Evolutionary conservation across 2,113 vertebrate genomes (phyloP).

Genomic region (Thermophis baileyi): DNA sequence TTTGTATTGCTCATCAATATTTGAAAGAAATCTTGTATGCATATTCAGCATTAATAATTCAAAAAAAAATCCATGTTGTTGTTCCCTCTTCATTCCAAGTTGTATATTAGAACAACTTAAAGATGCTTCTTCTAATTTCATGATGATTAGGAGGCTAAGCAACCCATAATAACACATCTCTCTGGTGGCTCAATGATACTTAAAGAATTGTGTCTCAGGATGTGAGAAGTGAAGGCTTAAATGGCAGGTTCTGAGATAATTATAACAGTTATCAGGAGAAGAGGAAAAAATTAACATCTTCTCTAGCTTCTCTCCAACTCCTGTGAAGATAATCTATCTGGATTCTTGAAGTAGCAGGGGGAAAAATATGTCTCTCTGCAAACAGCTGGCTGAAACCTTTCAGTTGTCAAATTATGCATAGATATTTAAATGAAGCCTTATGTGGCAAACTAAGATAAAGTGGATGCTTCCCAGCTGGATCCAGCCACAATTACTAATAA

Average conservation of each 20-base stretch:
- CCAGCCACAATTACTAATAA: constrained; percentile 46
- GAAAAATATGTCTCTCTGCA: constrained; percentile 14
- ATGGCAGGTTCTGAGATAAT: constrained; percentile 37
- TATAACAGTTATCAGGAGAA: constrained; percentile 18
- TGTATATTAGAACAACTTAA: not conserved
- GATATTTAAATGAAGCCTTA: constrained; percentile 59
- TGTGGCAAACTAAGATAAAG: constrained; percentile 40
- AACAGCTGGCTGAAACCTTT: constrained; percentile 59
- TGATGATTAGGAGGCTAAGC: constrained; percentile 5
- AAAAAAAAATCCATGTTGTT: not conserved
- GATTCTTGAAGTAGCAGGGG: constrained; percentile 31
- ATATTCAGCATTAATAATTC: not conserved
- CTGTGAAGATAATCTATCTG: constrained; percentile 33
- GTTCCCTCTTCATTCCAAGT: not conserved
- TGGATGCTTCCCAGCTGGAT: constrained; percentile 52
- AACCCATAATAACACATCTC: not conserved
- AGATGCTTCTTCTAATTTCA: not conserved
- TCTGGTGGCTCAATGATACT: constrained; percentile 34
- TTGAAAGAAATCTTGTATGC: not conserved
- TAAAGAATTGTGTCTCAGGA: constrained; percentile 16
- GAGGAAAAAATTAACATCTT: constrained; percentile 33
- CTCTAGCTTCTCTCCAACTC: constrained; percentile 28
- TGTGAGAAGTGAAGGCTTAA: constrained; percentile 38
- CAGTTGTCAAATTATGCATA: constrained; percentile 59
- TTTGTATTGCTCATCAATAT: not conserved